Evolutionary conservation across 2,113 vertebrate genomes (phyloP), one percentile per base, ranked within the genome.

Genomic region (Pristiophorus japonicus): DNA sequence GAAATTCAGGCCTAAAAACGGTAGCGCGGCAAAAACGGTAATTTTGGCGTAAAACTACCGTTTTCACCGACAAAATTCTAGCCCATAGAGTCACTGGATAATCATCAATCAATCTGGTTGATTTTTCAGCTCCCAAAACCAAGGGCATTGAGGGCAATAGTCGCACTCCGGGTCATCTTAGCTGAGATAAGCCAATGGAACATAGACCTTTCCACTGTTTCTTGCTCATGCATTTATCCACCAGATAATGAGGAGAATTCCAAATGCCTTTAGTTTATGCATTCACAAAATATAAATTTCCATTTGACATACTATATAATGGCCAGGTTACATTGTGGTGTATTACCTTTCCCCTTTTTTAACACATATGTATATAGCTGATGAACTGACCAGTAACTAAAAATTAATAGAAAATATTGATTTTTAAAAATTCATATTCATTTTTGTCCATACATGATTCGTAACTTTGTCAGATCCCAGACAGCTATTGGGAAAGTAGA

Each of bases 391-490:
- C 34, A 92, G n/a, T 38, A 5, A 92, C 34, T 38, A 92, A 91
- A 91, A 91, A n/a, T 59, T 91, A 63, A 63, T 92, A 5, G 88
- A 92, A 92, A 38, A 92, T 63, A 63, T 92, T 92, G 59, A 63
- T 92, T 51, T 81, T 18, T 0, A 91, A 90, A 91, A 63, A 20
- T 90, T 12, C 16, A 38, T n/a, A 18, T 91, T 91, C 4, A 63
- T 22, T 63, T 92, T 65, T 63, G 16, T 22, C 62, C 34, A n/a
- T 92, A 63, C 88, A 63, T 65, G 7, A 87, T 11, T 87, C 88
- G 65, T 91, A 63, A 8, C 2, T 38, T 63, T 63, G 6, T 92
- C 59, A 92, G 34, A 63, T 38, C 18, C 30, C 88, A 63, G 62
- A n/a, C 59, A 38, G 62, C 88, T 38, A n/a, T 65, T 63, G 59